Evolutionary conservation across 2,797 vertebrate species (phyloP).

Genomic region (Lagodon rhomboides): DNA sequence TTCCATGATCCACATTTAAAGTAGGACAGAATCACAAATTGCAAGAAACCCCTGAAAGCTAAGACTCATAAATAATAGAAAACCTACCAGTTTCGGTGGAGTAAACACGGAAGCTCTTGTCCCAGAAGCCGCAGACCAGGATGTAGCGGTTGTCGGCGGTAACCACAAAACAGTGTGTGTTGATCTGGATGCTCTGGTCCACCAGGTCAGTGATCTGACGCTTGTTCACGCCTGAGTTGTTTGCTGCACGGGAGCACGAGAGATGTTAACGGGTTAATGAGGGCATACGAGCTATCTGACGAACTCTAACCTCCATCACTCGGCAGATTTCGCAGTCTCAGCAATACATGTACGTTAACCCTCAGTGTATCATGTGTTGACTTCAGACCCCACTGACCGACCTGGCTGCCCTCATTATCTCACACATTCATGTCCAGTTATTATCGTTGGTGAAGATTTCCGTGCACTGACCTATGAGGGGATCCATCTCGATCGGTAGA

Average conservation of each 20-base stretch:
- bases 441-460: not conserved
- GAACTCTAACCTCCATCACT: not conserved
- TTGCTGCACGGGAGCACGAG: slow-evolving; percentile 83
- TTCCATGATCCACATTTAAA: slow-evolving; percentile 4
- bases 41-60: not conserved
- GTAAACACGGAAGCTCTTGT: slow-evolving; percentile 99
- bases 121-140: slow-evolving; percentile 99
- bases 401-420: slow-evolving; percentile 17
- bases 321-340: not conserved
- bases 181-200: slow-evolving; percentile 99
- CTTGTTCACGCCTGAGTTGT: slow-evolving; percentile 97
- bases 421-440: not conserved
- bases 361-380: slow-evolving; percentile 1
- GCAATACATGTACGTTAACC: slow-evolving; percentile 8
- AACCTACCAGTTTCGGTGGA: slow-evolving; percentile 96
- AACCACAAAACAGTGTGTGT: slow-evolving; percentile 99
- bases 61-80: not conserved
- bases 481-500: slow-evolving; percentile 99
- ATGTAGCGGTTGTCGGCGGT: slow-evolving; percentile 99
- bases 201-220: slow-evolving; percentile 99
- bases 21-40: slow-evolving; percentile 7
- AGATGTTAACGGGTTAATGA: slow-evolving; percentile 12
- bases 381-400: slow-evolving; percentile 8
- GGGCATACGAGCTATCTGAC: not conserved
- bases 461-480: slow-evolving; percentile 92